phyloP scores from a whole-genome alignment of 2,113 vertebrate genomes.

The Mirza zaza region DNA sequence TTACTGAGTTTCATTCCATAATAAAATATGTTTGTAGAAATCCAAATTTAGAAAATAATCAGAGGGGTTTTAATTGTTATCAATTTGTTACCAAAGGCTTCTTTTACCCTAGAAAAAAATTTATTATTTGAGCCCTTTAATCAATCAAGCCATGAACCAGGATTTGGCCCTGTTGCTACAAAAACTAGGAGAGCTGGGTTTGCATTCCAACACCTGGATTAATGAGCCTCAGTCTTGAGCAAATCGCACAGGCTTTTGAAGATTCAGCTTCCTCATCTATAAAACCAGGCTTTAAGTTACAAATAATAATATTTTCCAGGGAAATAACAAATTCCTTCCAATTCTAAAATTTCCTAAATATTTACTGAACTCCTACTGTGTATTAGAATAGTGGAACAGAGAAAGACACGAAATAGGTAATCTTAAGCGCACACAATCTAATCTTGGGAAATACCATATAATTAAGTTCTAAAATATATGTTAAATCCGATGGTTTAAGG shows the following conservation, averaged over 20 bases:
- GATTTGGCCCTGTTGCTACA: not conserved
- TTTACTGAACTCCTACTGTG: not conserved
- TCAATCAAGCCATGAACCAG: not conserved
- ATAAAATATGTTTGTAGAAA: not conserved
- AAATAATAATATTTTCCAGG: not conserved
- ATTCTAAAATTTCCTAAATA: not conserved
- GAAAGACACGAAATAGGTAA: not conserved
- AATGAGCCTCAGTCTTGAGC: not conserved
- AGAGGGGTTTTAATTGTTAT: not conserved
- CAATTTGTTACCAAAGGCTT: not conserved
- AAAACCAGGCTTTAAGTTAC: not conserved
- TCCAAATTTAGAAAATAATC: not conserved
- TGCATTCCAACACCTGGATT: not conserved
- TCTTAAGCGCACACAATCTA: not conserved
- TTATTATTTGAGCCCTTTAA: not conserved
- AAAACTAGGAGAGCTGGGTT: not conserved
- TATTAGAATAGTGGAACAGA: not conserved
- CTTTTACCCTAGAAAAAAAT: not conserved
- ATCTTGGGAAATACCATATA: not conserved
- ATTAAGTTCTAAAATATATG: not conserved
- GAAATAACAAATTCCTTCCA: not conserved
- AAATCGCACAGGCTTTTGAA: not conserved
- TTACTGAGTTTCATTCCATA: not conserved
- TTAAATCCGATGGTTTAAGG: not conserved
- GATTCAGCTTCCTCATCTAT: not conserved